phyloP scores from a whole-genome alignment of 1,140 invertebrate genomes.

The Chrysomallon squamiferum region DNA sequence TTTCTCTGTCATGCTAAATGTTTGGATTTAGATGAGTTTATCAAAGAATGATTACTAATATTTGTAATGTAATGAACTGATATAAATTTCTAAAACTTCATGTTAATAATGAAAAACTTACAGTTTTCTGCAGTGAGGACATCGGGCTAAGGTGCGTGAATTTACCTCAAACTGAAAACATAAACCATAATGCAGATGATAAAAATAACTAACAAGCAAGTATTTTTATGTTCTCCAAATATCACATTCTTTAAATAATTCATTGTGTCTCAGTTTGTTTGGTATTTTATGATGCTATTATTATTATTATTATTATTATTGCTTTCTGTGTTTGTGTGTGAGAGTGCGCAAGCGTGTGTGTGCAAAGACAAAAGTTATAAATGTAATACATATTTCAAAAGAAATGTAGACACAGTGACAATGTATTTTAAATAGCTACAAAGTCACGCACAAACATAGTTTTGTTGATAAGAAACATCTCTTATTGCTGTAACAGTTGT shows the following conservation, averaged over 20 bases:
- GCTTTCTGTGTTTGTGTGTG: background rate
- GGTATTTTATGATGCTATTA: background rate
- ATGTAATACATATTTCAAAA: too few species aligned
- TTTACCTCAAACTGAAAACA: constrained; percentile 1
- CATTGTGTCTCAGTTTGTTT: background rate
- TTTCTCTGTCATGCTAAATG: background rate
- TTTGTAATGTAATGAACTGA: background rate
- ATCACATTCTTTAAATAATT: background rate
- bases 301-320: background rate
- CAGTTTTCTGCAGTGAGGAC: constrained; percentile 3
- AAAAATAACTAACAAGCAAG: background rate
- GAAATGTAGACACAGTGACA: too few species aligned
- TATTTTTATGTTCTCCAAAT: background rate
- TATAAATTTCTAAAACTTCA: background rate
- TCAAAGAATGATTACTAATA: background rate
- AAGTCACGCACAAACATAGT: too few species aligned
- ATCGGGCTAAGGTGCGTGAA: background rate
- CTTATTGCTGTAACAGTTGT: too few species aligned
- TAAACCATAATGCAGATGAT: background rate
- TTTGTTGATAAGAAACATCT: too few species aligned
- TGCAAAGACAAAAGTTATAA: too few species aligned
- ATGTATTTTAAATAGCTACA: too few species aligned
- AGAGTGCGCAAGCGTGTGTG: background rate
- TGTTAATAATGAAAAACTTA: background rate
- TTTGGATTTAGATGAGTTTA: background rate